A percentile compares a stretch with the other conserved stretches of the same genome.
These are phyloP conservation scores for Setophaga petechia DNA, from an alignment of 2,113 vertebrate species.

Conservation along the genomic window DNA sequence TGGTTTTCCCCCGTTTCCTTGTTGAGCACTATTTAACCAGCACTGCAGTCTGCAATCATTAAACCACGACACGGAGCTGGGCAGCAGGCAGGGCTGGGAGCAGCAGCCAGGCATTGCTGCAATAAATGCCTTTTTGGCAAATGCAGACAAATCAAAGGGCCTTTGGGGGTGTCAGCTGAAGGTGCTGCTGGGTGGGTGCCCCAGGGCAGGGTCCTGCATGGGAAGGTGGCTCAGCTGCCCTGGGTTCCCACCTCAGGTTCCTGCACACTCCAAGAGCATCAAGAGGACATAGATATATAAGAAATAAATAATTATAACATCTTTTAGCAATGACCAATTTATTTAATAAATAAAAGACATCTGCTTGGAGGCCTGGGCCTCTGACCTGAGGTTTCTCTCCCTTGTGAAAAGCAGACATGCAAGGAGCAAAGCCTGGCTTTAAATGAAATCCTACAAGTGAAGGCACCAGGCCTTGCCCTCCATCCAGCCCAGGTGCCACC, in stretches of 20 bases:
- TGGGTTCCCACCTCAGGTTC: rapidly evolving
- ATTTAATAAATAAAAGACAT: background rate
- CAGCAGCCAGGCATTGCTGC: background rate
- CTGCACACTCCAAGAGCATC: background rate
- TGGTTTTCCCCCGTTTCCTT: conserved; percentile 17
- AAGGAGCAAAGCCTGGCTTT: background rate
- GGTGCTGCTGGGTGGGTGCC: background rate
- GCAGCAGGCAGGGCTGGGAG: background rate
- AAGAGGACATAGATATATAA: rapidly evolving
- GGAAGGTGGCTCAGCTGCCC: background rate
- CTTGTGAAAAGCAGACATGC: background rate
- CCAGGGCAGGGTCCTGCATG: rapidly evolving
- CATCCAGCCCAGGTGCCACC: rapidly evolving
- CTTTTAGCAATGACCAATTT: background rate
- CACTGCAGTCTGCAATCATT: conserved; percentile 17
- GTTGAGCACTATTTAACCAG: conserved; percentile 47
- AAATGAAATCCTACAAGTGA: background rate
- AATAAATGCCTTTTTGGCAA: background rate
- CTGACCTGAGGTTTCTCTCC: background rate
- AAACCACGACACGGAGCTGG: background rate
- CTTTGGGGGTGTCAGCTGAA: background rate
- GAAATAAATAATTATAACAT: background rate
- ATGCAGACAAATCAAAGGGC: background rate
- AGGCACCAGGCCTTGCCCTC: background rate
- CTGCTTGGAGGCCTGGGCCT: background rate